Evolutionary conservation across 1,140 invertebrate genomes (phyloP), one percentile per base, ranked within the genome.

Genomic region (Paraescarpia echinospica): DNA sequence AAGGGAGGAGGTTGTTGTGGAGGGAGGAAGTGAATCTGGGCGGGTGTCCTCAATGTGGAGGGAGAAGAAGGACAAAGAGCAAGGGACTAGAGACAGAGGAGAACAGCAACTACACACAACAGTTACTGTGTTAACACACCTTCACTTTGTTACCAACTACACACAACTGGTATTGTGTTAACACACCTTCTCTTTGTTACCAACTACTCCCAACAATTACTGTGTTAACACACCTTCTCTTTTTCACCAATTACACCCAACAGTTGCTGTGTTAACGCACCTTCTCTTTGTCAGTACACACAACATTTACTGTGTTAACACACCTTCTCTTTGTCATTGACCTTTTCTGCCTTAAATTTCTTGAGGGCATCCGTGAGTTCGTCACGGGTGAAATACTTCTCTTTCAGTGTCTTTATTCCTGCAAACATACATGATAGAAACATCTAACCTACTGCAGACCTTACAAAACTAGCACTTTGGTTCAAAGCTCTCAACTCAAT

Each of bases 291-390:
- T 6, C 41, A 41, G 12, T 41, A 41, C 41, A 41, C 41, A 41
- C 41, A 41, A 41, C 41, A 41, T 4, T 8, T 89, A 89, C n/a
- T 33, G 89, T 33, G 89, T 89, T 18, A 34, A 34, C 89, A 31
- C 33, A 33, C 33, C 27, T 22, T 48, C 90, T 95, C 91, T 48
- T 93, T 35, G 33, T 88, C 92, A 48, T 93, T 92, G 88, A 92
- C 92, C n/a, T 77, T 91, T n/a, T 94, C 93, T 31, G 94, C 93
- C 93, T 96, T 96, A 92, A 96, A 95, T 88, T 96, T 95, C 93
- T 96, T 96, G 77, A 96, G 93, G 41, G 95, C 94, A 93, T 94
- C 92, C 92, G 96, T 95, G 35, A 96, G 89, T 92, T 96, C 95
- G 88, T 95, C 94, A 90, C 93, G 92, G 48, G 94, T 94, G 92